Percentiles rank a stretch among this genome's conserved stretches.
phyloP scores from a whole-genome alignment of 2,888 invertebrate genomes.

The Apodemia hepburni region DNA sequence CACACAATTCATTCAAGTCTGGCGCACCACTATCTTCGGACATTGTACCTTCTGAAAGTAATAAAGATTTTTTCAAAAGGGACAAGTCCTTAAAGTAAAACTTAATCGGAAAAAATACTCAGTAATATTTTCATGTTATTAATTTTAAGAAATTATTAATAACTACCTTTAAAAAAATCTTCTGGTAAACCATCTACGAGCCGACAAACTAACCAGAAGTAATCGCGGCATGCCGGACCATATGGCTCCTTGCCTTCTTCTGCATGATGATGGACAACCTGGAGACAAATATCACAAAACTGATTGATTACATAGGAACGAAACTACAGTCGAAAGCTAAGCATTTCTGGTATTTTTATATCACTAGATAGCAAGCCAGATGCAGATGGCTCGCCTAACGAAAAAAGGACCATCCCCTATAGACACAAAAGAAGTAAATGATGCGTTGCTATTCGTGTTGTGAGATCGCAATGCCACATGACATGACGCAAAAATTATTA shows the following conservation, averaged over 20 bases:
- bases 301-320: no score
- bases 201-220: conserved; percentile 95
- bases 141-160: not conserved
- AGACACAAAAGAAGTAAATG: no score
- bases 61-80: not conserved
- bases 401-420: no score
- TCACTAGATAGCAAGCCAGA: no score
- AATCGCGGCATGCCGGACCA: conserved; percentile 96
- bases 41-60: conserved; percentile 57
- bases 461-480: no score
- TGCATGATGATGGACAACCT: conserved; percentile 79
- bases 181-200: conserved; percentile 92
- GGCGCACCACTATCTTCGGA: conserved; percentile 72
- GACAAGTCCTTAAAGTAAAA: no score
- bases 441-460: no score
- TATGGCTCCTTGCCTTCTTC: conserved; percentile 96
- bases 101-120: not conserved
- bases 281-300: conserved; percentile 23
- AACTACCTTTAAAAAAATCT: conserved; percentile 85
- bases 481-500: no score
- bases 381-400: no score
- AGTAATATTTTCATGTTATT: not conserved
- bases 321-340: no score
- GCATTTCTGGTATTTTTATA: no score
- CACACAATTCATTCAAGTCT: conserved; percentile 85